These are phyloP conservation scores for Habroteleia sp. DNA, from an alignment of 2,888 invertebrate species.

Conservation along the genomic window DNA sequence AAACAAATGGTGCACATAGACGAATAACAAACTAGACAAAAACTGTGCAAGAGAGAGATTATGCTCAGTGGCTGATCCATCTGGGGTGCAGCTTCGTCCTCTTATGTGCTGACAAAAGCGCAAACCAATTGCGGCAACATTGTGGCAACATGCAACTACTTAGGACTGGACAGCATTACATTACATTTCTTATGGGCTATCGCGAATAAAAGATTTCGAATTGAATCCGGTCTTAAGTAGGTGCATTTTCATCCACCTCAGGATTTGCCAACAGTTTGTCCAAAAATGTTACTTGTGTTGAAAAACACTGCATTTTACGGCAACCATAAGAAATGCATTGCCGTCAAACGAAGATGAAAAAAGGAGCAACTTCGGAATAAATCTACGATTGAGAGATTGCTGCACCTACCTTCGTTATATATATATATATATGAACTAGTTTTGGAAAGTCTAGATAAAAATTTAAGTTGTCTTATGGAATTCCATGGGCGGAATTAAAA, in stretches of 20 bases:
- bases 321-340: conserved; percentile 81
- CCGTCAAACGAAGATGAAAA: conserved; percentile 67
- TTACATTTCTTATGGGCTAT: conserved; percentile 79
- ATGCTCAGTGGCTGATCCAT: background rate
- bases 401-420: conserved; percentile 77
- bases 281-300: too few relatives aligned
- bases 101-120: conserved; percentile 44
- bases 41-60: conserved; percentile 11
- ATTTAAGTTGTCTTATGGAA: conserved; percentile 64
- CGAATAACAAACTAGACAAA: background rate
- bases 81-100: conserved; percentile 8
- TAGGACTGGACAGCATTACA: conserved; percentile 74
- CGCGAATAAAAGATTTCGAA: background rate
- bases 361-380: conserved; percentile 60
- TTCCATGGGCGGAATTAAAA: conserved; percentile 78
- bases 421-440: too few relatives aligned
- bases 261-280: conserved; percentile 72
- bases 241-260: conserved; percentile 76
- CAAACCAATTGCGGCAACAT: conserved; percentile 36
- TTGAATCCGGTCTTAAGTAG: conserved; percentile 75
- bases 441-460: conserved; percentile 9
- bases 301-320: conserved; percentile 52
- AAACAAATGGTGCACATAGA: background rate
- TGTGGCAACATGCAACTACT: conserved; percentile 77
- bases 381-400: conserved; percentile 70